Base-by-base conservation (phyloP, 1,140 invertebrate genomes). In the Onthophagus taurus region DNA sequence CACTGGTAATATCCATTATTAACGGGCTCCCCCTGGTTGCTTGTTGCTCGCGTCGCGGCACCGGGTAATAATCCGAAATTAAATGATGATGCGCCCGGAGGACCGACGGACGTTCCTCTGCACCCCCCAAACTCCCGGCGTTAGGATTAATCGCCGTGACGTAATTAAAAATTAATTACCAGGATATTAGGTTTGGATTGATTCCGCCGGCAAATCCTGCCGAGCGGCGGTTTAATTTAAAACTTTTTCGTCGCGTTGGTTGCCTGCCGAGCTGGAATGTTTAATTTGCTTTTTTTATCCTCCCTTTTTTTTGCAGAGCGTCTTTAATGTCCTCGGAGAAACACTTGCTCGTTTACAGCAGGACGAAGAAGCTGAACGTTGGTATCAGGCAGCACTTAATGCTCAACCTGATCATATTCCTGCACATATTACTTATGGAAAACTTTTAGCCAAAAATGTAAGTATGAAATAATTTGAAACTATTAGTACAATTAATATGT, bases 361-460 rank as follows among this genome's bases (percentile, higher is more conserved):
- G 52, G 80, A 82, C 65, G 74, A 75, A 12, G 79, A 88, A 55
- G 90, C 89, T 13, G 89, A 93, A 58, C 69, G 77, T 41, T 89
- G 84, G 77, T 89, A 89, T 64, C 72, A 78, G 33, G 82, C 86
- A 43, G 87, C 89, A 2, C 63, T 93, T 17, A 74, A 78, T 37
- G 72, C 78, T 26, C 86, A 90, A 64, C 84, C 87, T 24, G 81
- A 89, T 61, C 85, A 93, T 63, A 78, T 89, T 41, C 87, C 85
- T 11, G 87, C 89, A 23, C 86, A 94, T 65, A 74, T 95, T 36
- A 91, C 88, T 31, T 89, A 93, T 59, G 91, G 89, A 29, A 90
- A 91, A 67, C 79, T 94, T 37, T 70, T 91, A 16, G 83, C 88
- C 24, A 81, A 82, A 71, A 88, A 89, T 77, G 90, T 93, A 75